Percentiles rank a stretch among this genome's conserved stretches.
Evolutionary conservation across 2,113 vertebrate species (phyloP).

Genomic region (Sisor rabdophorus): DNA sequence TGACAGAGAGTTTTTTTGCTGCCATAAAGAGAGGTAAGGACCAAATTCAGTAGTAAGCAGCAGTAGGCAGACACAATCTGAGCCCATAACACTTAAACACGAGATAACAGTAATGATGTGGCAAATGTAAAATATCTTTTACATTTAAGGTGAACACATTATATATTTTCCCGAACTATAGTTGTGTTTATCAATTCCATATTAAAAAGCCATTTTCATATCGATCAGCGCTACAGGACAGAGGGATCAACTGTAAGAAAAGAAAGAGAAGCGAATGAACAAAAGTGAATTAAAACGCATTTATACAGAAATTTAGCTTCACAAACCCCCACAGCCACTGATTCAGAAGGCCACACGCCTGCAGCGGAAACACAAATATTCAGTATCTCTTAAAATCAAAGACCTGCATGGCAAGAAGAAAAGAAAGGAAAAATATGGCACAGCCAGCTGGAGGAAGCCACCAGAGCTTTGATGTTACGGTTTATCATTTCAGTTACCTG

Average conservation of each 20-base stretch:
- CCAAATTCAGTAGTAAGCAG: constrained; percentile 24
- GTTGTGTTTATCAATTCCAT: too few species aligned
- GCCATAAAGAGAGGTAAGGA: constrained; percentile 53
- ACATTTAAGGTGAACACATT: background rate
- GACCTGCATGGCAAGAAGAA: background rate
- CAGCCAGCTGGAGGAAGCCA: constrained; percentile 26
- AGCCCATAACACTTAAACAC: constrained; percentile 10
- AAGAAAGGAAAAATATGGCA: background rate
- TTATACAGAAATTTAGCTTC: background rate
- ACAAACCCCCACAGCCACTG: background rate
- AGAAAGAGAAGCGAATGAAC: background rate
- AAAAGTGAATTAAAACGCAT: background rate
- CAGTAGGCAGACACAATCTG: background rate
- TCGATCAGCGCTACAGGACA: background rate
- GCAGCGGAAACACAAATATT: background rate
- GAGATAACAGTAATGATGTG: background rate
- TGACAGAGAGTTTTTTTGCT: constrained; percentile 33
- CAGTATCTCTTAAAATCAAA: background rate
- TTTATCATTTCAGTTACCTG: constrained; percentile 41
- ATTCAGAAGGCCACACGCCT: background rate
- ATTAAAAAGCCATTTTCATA: background rate
- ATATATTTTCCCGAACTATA: background rate
- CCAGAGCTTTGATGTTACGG: constrained; percentile 16
- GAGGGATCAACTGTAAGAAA: background rate
- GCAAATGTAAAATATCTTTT: too few species aligned